phyloP scores from a whole-genome alignment of 2,113 vertebrate genomes.

The Gnathonemus longibarbis region DNA sequence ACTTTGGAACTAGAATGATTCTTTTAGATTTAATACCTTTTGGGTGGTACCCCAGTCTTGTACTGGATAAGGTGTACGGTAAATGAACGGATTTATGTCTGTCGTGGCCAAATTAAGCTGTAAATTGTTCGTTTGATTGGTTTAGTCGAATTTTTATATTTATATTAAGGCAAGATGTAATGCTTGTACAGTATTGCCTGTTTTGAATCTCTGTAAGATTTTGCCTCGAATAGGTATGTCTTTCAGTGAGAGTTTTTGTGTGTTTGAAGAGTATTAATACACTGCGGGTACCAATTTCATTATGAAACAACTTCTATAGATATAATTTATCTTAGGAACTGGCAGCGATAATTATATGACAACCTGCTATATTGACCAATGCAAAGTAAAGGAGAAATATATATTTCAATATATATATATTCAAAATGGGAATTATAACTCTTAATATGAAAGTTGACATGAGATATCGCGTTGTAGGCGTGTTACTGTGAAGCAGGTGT shows the following conservation, averaged over 20 bases:
- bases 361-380: background rate
- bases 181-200: background rate
- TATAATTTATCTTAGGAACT: background rate
- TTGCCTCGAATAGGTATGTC: background rate
- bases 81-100: background rate
- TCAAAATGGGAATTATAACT: background rate
- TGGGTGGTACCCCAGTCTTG: background rate
- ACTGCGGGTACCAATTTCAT: background rate
- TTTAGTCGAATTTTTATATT: background rate
- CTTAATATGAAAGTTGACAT: constrained; percentile 30
- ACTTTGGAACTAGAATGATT: background rate
- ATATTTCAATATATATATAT: background rate
- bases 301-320: background rate
- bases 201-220: background rate
- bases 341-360: background rate
- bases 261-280: background rate
- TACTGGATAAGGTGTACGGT: background rate
- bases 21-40: background rate
- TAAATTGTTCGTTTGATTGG: background rate
- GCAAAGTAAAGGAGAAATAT: background rate
- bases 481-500: background rate
- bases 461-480: background rate
- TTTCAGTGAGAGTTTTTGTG: background rate
- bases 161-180: background rate
- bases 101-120: background rate